A percentile compares a stretch with the other conserved stretches of the same genome.
Evolutionary conservation across 2,113 vertebrate species (phyloP).

Genomic region (Shinisaurus crocodilurus): DNA sequence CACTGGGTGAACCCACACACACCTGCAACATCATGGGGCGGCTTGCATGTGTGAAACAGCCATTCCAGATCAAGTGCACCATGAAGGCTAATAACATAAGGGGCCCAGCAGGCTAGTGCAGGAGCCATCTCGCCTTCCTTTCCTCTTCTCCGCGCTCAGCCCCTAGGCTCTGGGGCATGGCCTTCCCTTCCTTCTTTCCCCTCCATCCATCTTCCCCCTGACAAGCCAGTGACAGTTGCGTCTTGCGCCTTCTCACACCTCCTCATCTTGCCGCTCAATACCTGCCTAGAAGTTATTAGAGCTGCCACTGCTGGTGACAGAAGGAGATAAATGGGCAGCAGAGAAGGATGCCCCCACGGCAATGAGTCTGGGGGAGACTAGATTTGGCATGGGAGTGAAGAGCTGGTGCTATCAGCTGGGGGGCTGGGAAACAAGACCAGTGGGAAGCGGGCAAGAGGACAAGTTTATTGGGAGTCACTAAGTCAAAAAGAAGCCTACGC

Average conservation of each 20-base stretch:
- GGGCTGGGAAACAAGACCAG: no score
- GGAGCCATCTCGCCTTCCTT: background rate
- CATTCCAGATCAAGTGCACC: background rate
- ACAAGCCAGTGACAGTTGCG: slow-evolving; percentile 7
- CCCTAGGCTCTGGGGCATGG: background rate
- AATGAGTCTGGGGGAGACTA: background rate
- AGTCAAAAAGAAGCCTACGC: background rate
- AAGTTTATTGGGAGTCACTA: background rate
- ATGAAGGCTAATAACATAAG: background rate
- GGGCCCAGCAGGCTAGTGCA: background rate
- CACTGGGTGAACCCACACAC: background rate
- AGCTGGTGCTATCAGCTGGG: background rate
- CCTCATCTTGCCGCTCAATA: slow-evolving; percentile 32
- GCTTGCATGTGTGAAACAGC: background rate
- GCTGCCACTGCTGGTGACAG: slow-evolving; percentile 34
- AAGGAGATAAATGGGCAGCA: slow-evolving; percentile 37
- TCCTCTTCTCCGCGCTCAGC: background rate
- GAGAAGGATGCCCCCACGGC: background rate
- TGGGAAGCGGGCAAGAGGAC: background rate
- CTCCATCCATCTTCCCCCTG: slow-evolving; percentile 39
- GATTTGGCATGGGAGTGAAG: background rate
- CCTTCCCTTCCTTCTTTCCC: background rate
- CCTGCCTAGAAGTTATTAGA: slow-evolving; percentile 27
- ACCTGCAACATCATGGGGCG: background rate
- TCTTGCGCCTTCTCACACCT: slow-evolving; percentile 27